phyloP scores from a whole-genome alignment of 2,113 vertebrate genomes.

The Brachionichthys hirsutus region DNA sequence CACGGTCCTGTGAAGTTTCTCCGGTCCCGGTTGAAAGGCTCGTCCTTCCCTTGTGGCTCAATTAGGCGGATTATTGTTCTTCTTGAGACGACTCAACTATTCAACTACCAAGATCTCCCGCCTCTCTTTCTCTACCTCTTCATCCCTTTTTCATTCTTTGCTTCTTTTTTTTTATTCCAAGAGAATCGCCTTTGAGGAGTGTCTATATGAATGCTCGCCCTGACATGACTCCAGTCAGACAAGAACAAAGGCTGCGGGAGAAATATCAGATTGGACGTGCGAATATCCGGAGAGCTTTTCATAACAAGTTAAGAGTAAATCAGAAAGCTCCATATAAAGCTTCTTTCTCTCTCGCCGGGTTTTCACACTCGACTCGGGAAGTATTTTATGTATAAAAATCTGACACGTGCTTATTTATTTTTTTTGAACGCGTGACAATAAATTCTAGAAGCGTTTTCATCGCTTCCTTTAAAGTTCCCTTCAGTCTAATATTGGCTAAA shows the following conservation, averaged over 20 bases:
- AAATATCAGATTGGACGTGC: conserved; percentile 47
- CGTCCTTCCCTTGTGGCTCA: conserved; percentile 89
- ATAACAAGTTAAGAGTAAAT: conserved; percentile 59
- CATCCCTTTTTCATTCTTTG: conserved; percentile 9
- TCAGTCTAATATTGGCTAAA: too few species aligned
- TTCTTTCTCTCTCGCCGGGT: background rate
- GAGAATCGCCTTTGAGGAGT: conserved; percentile 46
- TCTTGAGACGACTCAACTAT: conserved; percentile 83
- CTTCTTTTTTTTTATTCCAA: background rate
- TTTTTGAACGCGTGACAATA: too few species aligned
- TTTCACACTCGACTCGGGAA: background rate
- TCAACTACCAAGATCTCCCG: conserved; percentile 71
- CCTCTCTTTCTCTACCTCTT: conserved; percentile 14
- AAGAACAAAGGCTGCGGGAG: conserved; percentile 57
- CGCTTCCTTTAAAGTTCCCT: too few species aligned
- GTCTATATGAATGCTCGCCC: conserved; percentile 50
- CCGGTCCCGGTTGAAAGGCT: conserved; percentile 81
- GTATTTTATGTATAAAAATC: background rate
- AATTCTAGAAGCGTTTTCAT: too few species aligned
- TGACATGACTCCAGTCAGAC: conserved; percentile 53
- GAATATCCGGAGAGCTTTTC: conserved; percentile 55
- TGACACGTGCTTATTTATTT: too few species aligned
- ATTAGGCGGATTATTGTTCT: conserved; percentile 98
- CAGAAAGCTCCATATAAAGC: conserved; percentile 52
- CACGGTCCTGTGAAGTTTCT: conserved; percentile 71